These are phyloP conservation scores for Butastur rufipennis DNA, from an alignment of 2,113 vertebrate species.

Conservation along the genomic window DNA sequence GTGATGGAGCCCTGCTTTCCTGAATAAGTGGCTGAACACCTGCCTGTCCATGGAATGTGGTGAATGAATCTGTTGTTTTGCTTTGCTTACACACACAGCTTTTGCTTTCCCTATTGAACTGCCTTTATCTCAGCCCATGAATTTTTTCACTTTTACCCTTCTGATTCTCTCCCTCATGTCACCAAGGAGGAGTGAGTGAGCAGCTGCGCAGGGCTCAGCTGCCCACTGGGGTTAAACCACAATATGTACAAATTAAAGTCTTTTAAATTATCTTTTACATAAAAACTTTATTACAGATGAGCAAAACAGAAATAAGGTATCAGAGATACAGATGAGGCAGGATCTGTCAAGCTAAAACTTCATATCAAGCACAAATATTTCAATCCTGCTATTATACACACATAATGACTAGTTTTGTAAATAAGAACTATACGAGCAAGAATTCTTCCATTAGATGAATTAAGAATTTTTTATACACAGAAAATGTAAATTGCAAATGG, in stretches of 20 bases:
- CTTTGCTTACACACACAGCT: accelerated
- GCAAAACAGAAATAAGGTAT: neutral
- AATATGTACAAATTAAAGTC: neutral
- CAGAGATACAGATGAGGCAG: neutral
- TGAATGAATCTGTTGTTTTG: neutral
- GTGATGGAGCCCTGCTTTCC: neutral
- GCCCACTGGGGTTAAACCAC: neutral
- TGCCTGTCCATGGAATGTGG: accelerated
- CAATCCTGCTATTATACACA: neutral
- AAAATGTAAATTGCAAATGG: neutral
- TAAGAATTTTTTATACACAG: neutral
- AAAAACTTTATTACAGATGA: neutral
- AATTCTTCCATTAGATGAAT: neutral
- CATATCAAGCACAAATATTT: neutral
- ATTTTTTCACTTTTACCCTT: neutral
- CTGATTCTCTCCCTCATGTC: neutral
- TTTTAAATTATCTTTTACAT: neutral
- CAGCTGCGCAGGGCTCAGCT: neutral
- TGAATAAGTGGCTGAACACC: no score
- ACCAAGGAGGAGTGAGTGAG: accelerated
- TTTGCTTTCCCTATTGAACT: neutral
- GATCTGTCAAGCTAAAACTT: neutral
- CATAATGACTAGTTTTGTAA: neutral
- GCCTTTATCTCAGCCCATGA: neutral
- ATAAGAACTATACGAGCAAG: neutral